phyloP scores from a whole-genome alignment of 2,888 invertebrate species.

The Dugesia japonica region DNA sequence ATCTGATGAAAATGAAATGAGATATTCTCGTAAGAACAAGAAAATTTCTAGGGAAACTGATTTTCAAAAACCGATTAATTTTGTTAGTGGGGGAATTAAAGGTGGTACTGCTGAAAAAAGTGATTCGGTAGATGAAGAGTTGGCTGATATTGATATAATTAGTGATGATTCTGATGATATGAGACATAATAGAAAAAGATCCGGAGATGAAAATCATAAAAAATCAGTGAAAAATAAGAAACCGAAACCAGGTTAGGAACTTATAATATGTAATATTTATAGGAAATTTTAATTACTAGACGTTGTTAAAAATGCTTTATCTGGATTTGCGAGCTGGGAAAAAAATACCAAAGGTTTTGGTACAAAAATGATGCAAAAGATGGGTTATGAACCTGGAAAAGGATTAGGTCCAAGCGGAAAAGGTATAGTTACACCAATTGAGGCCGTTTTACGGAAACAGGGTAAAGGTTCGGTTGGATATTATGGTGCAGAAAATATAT shows the following conservation, averaged over 20 bases:
- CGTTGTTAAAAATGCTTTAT: neutral
- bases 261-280: neutral
- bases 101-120: neutral
- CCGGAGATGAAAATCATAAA: neutral
- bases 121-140: neutral
- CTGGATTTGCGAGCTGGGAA: conserved; percentile 61
- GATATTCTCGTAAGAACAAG: neutral
- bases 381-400: conserved; percentile 90
- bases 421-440: conserved; percentile 84
- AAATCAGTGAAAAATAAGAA: neutral
- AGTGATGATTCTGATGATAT: conserved; percentile 20
- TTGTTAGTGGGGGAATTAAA: conserved; percentile 67
- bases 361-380: conserved; percentile 66
- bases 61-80: conserved; percentile 59
- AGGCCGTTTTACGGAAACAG: conserved; percentile 67
- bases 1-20: neutral
- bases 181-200: neutral
- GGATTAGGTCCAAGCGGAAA: conserved; percentile 85
- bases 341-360: conserved; percentile 80
- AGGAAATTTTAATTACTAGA: neutral
- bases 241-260: neutral
- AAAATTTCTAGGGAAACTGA: neutral
- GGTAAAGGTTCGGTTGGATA: conserved; percentile 73
- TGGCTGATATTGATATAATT: neutral
- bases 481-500: conserved; percentile 32